Base-by-base conservation (phyloP, 2,888 invertebrate species). In the Lymantria dispar region DNA sequence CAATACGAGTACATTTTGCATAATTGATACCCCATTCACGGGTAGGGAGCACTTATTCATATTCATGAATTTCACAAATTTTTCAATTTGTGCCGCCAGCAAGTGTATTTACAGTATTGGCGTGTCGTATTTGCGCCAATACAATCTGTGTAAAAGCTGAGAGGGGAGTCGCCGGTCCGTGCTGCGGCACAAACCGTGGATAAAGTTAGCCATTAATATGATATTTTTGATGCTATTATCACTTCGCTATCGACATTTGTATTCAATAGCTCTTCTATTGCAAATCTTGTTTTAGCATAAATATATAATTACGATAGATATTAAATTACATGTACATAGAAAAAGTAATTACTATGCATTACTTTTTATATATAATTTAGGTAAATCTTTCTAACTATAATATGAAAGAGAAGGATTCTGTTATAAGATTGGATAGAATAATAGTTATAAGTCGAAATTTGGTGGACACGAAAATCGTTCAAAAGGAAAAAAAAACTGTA, bases 1-100 rank as follows among this genome's bases (percentile, higher is more conserved):
- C 79, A 83, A 80, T 82, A 80, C 80, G 76, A 74, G 74, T 75
- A 78, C 69, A 87, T 87, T 88, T 86, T 90, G 84, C 89, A 88
- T 90, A 90, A 89, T 86, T 89, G 87, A 91, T 87, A 80, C 76
- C 80, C 82, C 85, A 87, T 89, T 88, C 86, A 85, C 80, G 75
- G 76, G 76, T 75, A 76, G 80, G 77, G 78, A 81, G 81, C 78
- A 83, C 81, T 83, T 88, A 86, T 89, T 89, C 84, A 89, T 89
- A 90, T 90, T 89, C 88, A 90, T 90, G 88, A 87, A 85, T 83
- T 88, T 87, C 76, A 81, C 80, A 85, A 82, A 76, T 82, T 85
- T 87, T 88, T 87, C 87, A 88, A 89, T 88, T 88, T 84, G 83
- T 75, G 74, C 78, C 76, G 73, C 76, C 72, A 78, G 82, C 72